Evolutionary conservation across 2,797 vertebrate species (phyloP).

Genomic region (Lagodon rhomboides): DNA sequence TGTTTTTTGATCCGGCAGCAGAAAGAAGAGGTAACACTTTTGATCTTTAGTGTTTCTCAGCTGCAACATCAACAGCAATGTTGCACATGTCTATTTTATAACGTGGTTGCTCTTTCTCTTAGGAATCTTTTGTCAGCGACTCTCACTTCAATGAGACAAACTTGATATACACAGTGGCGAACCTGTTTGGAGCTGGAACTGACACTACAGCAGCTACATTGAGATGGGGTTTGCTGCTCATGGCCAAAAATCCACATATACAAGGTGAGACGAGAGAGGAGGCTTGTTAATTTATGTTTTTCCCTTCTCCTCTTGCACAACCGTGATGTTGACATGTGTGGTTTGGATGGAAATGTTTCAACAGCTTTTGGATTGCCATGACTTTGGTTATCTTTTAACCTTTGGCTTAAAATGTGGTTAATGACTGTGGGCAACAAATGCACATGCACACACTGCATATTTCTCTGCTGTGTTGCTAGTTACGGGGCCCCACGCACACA

Average conservation of each 20-base stretch:
- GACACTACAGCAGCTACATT: slow-evolving; percentile 46
- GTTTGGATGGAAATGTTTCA: too few relatives aligned
- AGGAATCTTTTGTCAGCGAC: slow-evolving; percentile 56
- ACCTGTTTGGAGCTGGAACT: not conserved
- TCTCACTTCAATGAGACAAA: slow-evolving; percentile 68
- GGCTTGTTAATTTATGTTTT: not conserved
- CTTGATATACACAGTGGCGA: slow-evolving; percentile 46
- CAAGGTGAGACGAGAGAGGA: slow-evolving; percentile 53
- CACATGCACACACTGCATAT: too few relatives aligned
- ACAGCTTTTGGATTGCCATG: too few relatives aligned
- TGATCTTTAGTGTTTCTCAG: not conserved
- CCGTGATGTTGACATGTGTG: too few relatives aligned
- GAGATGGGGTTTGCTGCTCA: slow-evolving; percentile 60
- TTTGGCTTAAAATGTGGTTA: too few relatives aligned
- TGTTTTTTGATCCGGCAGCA: slow-evolving; percentile 69
- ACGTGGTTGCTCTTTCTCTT: not conserved
- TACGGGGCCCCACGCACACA: too few relatives aligned
- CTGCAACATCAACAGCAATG: not conserved
- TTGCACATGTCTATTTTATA: not conserved
- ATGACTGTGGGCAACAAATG: too few relatives aligned
- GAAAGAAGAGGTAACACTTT: slow-evolving; percentile 59
- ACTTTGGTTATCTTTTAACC: too few relatives aligned
- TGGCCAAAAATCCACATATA: slow-evolving; percentile 72
- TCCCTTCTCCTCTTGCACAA: too few relatives aligned
- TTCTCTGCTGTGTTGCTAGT: too few relatives aligned